These are phyloP conservation scores for Dusona sp. DNA, from an alignment of 2,888 invertebrate genomes.

Conservation along the genomic window DNA sequence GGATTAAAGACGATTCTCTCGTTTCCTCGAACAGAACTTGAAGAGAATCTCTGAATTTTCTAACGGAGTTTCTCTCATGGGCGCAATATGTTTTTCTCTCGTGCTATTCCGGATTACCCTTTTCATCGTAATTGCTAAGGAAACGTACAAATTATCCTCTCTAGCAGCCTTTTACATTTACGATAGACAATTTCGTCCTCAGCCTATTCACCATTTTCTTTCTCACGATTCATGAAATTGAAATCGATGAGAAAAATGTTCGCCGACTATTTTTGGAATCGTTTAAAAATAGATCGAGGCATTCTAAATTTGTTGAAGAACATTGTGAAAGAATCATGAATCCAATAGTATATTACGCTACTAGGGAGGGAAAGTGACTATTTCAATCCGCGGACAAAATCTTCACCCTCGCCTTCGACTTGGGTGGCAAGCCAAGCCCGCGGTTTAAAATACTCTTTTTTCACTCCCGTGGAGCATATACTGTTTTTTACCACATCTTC, in stretches of 20 bases:
- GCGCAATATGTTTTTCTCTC: constrained; percentile 23
- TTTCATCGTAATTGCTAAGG: constrained; percentile 43
- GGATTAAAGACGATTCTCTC: constrained; percentile 33
- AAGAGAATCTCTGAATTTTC: constrained; percentile 33
- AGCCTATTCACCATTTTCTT: background rate
- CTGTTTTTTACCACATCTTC: too few species aligned
- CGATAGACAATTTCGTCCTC: constrained; percentile 14
- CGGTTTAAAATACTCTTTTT: too few species aligned
- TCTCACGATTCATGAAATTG: background rate
- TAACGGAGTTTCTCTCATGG: constrained; percentile 21
- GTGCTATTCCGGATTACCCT: background rate
- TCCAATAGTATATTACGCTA: too few species aligned
- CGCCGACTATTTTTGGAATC: too few species aligned
- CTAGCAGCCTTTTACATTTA: background rate
- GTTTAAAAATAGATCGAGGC: background rate
- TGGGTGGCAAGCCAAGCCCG: too few species aligned
- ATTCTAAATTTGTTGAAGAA: too few species aligned
- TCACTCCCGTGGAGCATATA: too few species aligned
- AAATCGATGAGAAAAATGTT: background rate
- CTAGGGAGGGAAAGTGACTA: too few species aligned
- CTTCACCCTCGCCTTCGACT: too few species aligned
- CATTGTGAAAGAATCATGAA: too few species aligned
- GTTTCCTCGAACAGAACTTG: background rate
- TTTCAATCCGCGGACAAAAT: too few species aligned
- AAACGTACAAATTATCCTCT: constrained; percentile 47